Evolutionary conservation across 2,797 vertebrate species (phyloP), one percentile per base, ranked within the genome.

Genomic region (Carapus acus): DNA sequence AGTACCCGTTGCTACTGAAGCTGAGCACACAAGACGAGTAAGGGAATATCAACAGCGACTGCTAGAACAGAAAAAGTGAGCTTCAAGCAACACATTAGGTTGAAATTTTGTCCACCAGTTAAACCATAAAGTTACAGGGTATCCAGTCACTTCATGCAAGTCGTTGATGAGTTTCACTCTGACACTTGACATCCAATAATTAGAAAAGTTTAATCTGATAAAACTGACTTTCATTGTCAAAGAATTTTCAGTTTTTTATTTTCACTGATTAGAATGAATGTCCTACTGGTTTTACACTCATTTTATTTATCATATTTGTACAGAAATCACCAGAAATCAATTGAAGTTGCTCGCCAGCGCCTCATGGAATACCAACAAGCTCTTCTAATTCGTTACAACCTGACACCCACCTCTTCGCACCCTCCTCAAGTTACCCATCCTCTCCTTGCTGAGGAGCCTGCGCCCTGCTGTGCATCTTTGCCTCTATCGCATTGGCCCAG

Each of bases 291-390:
- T n/a, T n/a, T n/a, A n/a, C 27, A 29, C 27, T 29, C 6, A 6
- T 6, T 29, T 29, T 29, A 11, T 29, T 29, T 15, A 15, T n/a
- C 14, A n/a, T n/a, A 2, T 36, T 33, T 15, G 9, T 33, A 33
- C 48, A 97, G 94, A 62, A 43, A 86, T 51, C 92, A 94, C 67
- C 85, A 83, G 71, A 85, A 80, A n/a, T 88, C 88, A 0, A 55
- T 91, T 56, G 88, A 91, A 55, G 88, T 87, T 58, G 91, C 91
- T 58, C 85, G 84, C 8, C 88, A 76, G 39, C 84, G 29, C 14
- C 84, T 99, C 24, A 84, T 91, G 15, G 88, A 96, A 20, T 96
- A 96, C 81, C 92, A 96, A 77, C 68, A 69, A 23, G 71, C 86
- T 15, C 58, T 98, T 47, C 88, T 75, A 50, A 72, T 83, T 24